Percentiles rank a stretch among this genome's conserved stretches.
phyloP scores from a whole-genome alignment of 2,113 vertebrate genomes.

The Bucco capensis region DNA sequence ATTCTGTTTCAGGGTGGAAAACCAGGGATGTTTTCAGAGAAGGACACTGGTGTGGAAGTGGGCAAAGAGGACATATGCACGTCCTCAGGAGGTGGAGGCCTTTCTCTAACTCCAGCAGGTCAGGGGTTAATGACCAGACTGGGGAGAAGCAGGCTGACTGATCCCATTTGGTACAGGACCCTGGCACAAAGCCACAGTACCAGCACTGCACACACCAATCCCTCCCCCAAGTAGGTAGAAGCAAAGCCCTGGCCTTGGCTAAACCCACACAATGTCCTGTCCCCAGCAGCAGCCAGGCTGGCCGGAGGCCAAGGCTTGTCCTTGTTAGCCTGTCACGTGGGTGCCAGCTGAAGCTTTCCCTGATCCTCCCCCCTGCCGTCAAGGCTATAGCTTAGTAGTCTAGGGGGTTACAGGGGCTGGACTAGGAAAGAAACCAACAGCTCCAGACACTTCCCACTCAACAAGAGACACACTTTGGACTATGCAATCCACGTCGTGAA shows the following conservation, averaged over 20 bases:
- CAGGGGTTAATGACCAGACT: neutral
- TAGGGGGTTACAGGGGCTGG: neutral
- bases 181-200: neutral
- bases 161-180: neutral
- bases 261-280: rapidly evolving
- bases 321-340: neutral
- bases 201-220: neutral
- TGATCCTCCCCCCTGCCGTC: neutral
- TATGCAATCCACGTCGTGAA: neutral
- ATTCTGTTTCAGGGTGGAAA: rapidly evolving
- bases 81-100: neutral
- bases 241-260: rapidly evolving
- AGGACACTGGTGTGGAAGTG: neutral
- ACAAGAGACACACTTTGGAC: neutral
- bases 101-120: neutral
- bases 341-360: neutral
- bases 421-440: neutral
- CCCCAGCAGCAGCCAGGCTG: neutral
- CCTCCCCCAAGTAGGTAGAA: neutral
- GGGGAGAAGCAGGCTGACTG: neutral
- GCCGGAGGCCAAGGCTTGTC: neutral
- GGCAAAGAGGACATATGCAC: rapidly evolving
- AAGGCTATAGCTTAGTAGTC: neutral
- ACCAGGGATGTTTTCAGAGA: neutral
- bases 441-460: neutral